Base-by-base conservation (phyloP, 2,888 invertebrate species). In the Sminthurides aquaticus region DNA sequence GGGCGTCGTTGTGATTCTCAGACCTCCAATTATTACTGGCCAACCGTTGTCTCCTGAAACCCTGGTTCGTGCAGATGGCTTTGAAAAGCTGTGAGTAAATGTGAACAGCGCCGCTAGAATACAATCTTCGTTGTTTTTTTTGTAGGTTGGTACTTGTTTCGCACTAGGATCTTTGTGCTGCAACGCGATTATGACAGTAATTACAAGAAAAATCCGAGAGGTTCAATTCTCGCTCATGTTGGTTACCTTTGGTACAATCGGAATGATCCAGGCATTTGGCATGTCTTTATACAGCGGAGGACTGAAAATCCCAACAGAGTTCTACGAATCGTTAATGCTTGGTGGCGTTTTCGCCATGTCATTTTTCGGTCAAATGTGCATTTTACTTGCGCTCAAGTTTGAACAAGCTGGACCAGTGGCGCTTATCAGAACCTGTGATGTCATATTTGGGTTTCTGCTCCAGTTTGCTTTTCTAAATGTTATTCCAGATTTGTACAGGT, bases 321-420 rank as follows among this genome's bases (percentile, higher is more conserved):
- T 65, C 2, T 15, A 28, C 3, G 74, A 74, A 25, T 58, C 65
- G 2, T 15, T 73, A 0, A 64, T 73, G 8, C 54, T 70, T 0
- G 49, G 55, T 25, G 73, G 69, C 20, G 81, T 92, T 68, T 91
- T 89, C 49, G 79, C 89, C 60, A 90, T 91, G 75, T 91, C 91
- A 80, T 92, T 91, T 79, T 82, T 89, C 52, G 92, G 92, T 1
- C 93, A 93, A 80, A 91, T 92, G 76, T 81, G 92, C 64, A 80
- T 94, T 43, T 93, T 93, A 22, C 82, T 91, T 77, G 89, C 93
- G 1, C 80, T 93, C 70, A 91, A 92, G 79, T 83, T 90, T 79
- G 93, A 93, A 77, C 91, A 93, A 79, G 93, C 92, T 5, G 92
- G 93, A 0, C 91, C 92, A 24, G 92, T 93, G 1, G 89, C 93